Conservation (phyloP, 53 echinoderm and acorn worm species). For the Apostichopus leukothele region DNA sequence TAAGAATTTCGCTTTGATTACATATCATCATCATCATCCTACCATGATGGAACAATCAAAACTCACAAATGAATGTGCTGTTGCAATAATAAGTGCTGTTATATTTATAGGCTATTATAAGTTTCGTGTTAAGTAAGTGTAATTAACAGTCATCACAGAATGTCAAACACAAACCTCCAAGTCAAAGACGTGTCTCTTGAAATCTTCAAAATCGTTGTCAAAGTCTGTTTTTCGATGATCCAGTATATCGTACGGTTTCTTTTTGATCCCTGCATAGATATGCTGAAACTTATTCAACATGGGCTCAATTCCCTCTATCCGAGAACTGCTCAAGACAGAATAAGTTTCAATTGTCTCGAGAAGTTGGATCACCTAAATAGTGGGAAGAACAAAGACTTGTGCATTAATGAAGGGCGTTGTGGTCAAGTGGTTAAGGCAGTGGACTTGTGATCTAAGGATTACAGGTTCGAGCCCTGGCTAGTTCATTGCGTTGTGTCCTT, state of each 20-base stretch:
- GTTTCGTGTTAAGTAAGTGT: too few relatives aligned
- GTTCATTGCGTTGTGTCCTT: too few relatives aligned
- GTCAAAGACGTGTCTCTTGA: conserved; percentile 83
- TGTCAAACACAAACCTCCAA: conserved; percentile 68
- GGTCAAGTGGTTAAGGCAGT: too few relatives aligned
- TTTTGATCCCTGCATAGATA: conserved; percentile 88
- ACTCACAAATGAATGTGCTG: too few relatives aligned
- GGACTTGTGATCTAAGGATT: too few relatives aligned
- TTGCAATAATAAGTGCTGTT: too few relatives aligned
- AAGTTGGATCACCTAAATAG: conserved; percentile 72
- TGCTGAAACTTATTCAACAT: conserved; percentile 87
- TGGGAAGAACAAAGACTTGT: not conserved
- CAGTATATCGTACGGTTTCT: conserved; percentile 94
- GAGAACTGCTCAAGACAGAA: conserved; percentile 78
- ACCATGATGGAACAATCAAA: too few relatives aligned
- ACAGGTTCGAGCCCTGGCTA: too few relatives aligned
- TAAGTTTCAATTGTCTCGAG: conserved; percentile 84
- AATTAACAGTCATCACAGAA: not conserved
- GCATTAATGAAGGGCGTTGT: too few relatives aligned
- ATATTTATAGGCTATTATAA: too few relatives aligned
- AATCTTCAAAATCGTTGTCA: conserved; percentile 95
- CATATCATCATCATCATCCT: too few relatives aligned
- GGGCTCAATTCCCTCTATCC: conserved; percentile 94
- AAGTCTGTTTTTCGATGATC: conserved; percentile 94
- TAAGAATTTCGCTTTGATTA: too few relatives aligned